A percentile compares a stretch with the other conserved stretches of the same genome.
phyloP scores from a whole-genome alignment of 35 echinoderm and acorn worm genomes.

The Heliocidaris tuberculata region DNA sequence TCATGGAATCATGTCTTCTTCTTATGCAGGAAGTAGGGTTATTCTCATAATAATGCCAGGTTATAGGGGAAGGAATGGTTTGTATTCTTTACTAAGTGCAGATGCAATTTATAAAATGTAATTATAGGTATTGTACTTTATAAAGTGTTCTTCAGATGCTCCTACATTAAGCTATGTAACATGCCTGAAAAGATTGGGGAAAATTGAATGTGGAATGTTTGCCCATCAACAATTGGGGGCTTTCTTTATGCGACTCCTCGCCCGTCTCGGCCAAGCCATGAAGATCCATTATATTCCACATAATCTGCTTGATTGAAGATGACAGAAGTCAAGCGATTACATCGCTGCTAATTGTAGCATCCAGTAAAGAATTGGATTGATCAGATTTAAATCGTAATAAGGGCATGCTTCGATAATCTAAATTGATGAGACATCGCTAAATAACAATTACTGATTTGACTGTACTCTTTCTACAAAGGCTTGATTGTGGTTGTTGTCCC shows the following conservation, averaged over 20 bases:
- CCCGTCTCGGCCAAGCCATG: not conserved
- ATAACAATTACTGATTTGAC: not conserved
- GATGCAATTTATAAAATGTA: not conserved
- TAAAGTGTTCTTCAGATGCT: not conserved
- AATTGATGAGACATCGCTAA: not conserved
- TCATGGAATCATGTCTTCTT: not conserved
- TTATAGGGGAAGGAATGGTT: not conserved
- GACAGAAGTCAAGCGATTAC: slow-evolving; percentile 16
- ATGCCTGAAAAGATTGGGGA: not conserved
- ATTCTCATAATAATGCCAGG: not conserved
- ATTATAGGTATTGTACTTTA: not conserved
- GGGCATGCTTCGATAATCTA: not conserved
- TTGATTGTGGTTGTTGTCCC: not conserved
- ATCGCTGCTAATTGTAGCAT: not conserved
- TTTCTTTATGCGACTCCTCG: not conserved
- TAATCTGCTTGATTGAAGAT: not conserved
- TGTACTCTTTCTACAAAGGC: not conserved
- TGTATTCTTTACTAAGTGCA: not conserved
- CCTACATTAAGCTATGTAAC: not conserved
- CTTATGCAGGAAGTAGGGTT: not conserved
- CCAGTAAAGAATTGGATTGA: not conserved
- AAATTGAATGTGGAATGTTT: not conserved
- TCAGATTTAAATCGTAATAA: not conserved
- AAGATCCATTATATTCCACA: not conserved
- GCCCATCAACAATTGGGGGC: not conserved